These are phyloP conservation scores for Leptosomus discolor DNA, from an alignment of 2,113 vertebrate species.

Conservation along the genomic window DNA sequence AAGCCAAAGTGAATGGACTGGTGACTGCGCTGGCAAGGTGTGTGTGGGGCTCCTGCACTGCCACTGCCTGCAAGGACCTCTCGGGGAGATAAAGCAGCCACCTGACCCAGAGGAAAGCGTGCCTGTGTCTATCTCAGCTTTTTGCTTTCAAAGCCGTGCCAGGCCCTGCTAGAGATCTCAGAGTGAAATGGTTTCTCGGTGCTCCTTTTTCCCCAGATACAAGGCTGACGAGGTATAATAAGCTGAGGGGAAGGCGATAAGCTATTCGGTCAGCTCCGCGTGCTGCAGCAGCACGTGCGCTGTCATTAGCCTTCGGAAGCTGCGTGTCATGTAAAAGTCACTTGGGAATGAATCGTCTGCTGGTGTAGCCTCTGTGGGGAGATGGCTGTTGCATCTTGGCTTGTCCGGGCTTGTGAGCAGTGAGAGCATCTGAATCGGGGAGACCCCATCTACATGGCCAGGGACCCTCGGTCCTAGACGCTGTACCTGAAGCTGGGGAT, in stretches of 20 bases:
- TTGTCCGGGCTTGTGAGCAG: not conserved
- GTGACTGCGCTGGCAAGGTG: not conserved
- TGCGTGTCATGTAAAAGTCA: not conserved
- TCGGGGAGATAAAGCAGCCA: not conserved
- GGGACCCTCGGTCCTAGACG: rapidly evolving
- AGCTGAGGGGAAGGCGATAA: slow-evolving; percentile 4
- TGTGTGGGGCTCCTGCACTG: not conserved
- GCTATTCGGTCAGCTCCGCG: not conserved
- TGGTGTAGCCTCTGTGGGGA: not conserved
- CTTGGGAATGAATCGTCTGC: not conserved
- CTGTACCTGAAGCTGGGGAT: not conserved
- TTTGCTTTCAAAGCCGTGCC: not conserved
- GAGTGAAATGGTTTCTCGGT: not conserved
- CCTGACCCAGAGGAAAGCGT: not conserved
- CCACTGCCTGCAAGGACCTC: not conserved
- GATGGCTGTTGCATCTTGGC: not conserved
- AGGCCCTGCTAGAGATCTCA: not conserved
- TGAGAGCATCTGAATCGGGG: not conserved
- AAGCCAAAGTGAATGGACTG: not conserved
- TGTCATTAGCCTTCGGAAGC: not conserved
- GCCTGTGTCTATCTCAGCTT: not conserved
- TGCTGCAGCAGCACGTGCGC: not conserved
- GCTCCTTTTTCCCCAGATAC: not conserved
- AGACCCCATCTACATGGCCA: rapidly evolving
- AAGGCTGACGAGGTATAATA: not conserved